A percentile compares a stretch with the other conserved stretches of the same genome.
phyloP scores from a whole-genome alignment of 2,888 invertebrate species.

The Digitonthophagus gazella region DNA sequence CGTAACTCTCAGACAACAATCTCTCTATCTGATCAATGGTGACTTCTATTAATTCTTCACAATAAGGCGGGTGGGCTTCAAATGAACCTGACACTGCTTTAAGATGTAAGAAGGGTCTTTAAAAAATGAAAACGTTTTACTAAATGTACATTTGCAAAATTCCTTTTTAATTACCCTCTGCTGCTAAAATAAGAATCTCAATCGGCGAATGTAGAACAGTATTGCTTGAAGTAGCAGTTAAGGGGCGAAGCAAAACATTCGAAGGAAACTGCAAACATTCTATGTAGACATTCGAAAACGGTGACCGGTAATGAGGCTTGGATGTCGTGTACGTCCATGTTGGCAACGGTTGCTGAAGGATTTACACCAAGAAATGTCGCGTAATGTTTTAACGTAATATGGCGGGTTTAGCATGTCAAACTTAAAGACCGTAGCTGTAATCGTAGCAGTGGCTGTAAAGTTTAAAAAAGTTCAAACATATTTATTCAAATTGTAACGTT shows the following conservation, averaged over 20 bases:
- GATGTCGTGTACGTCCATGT: constrained; percentile 69
- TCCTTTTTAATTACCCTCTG: constrained; percentile 67
- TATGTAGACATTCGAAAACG: constrained; percentile 90
- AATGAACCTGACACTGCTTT: constrained; percentile 92
- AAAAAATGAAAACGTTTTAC: constrained; percentile 16
- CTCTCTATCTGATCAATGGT: constrained; percentile 90
- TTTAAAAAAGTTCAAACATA: no score
- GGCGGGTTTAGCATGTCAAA: no score
- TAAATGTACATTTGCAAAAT: not conserved
- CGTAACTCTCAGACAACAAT: constrained; percentile 79
- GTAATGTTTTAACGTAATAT: constrained; percentile 90
- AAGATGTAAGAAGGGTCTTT: constrained; percentile 88
- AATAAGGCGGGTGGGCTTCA: constrained; percentile 93
- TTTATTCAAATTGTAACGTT: no score
- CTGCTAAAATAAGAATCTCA: constrained; percentile 96
- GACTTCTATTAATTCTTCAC: constrained; percentile 90
- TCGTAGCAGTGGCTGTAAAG: no score
- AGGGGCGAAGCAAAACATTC: constrained; percentile 97
- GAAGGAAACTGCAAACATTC: constrained; percentile 92
- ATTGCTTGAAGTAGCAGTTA: constrained; percentile 94
- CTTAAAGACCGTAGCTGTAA: no score
- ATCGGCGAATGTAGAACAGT: constrained; percentile 93
- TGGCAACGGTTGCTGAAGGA: constrained; percentile 49
- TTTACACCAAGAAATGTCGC: constrained; percentile 79
- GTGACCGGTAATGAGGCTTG: constrained; percentile 86